Conservation (phyloP, 2,113 vertebrate species). For the Entomyzon cyanotis region DNA sequence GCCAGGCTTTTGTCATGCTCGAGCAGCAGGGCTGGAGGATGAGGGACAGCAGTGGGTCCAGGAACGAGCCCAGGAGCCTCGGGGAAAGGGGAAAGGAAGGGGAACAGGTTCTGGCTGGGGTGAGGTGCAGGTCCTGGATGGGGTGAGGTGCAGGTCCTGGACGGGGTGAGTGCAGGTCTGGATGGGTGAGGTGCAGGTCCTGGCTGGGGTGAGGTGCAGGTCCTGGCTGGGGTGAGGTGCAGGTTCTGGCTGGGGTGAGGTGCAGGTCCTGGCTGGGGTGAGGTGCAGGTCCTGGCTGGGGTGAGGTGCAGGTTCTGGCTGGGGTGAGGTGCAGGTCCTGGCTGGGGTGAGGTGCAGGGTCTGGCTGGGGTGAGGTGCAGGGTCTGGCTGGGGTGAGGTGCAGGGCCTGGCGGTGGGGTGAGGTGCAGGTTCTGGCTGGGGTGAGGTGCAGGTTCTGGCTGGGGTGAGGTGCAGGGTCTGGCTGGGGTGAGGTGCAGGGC, state of each 20-base stretch:
- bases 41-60: rapidly evolving
- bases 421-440: rapidly evolving
- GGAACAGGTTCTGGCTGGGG: rapidly evolving
- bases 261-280: rapidly evolving
- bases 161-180: too few relatives aligned
- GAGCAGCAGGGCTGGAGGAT: not conserved
- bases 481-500: not conserved
- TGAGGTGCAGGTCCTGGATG: not conserved
- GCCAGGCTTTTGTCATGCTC: not conserved
- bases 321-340: too few relatives aligned
- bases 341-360: too few relatives aligned
- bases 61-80: not conserved
- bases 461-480: not conserved
- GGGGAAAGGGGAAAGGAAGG: not conserved
- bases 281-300: not conserved
- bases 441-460: not conserved
- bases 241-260: too few relatives aligned
- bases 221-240: not conserved
- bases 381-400: not conserved
- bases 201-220: not conserved
- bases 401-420: too few relatives aligned
- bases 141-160: not conserved
- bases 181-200: not conserved
- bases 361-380: not conserved
- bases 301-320: not conserved